These are phyloP conservation scores for Trissoscelio sp. DNA, from an alignment of 2,888 invertebrate genomes.

Conservation along the genomic window DNA sequence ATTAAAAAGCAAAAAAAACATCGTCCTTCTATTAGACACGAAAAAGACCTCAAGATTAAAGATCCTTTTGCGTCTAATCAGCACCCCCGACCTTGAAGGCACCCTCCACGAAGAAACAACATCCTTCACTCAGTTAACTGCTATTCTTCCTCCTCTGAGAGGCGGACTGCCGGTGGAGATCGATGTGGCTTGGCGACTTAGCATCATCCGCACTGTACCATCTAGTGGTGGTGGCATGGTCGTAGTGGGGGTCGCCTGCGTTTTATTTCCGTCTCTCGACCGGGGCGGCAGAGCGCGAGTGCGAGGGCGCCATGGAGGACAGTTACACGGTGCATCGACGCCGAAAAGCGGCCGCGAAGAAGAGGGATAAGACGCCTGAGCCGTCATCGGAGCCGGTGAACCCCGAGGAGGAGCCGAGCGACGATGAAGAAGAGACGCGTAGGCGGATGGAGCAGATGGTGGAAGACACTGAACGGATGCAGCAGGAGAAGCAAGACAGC, in stretches of 20 bases:
- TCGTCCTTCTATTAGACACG: too few species aligned
- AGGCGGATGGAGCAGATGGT: conserved; percentile 80
- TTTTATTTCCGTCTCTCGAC: conserved; percentile 79
- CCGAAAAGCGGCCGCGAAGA: conserved; percentile 78
- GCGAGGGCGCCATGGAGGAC: conserved; percentile 78
- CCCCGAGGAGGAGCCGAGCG: conserved; percentile 67
- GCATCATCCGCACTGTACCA: conserved; percentile 24
- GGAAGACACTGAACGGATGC: conserved; percentile 78
- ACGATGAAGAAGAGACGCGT: conserved; percentile 76
- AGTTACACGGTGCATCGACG: conserved; percentile 81
- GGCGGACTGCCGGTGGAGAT: conserved; percentile 69
- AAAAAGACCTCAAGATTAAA: too few species aligned
- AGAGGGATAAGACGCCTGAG: conserved; percentile 80
- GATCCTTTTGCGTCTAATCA: conserved; percentile 4
- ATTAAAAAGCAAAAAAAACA: too few species aligned
- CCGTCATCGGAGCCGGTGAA: conserved; percentile 64
- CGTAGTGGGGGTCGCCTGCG: conserved; percentile 78
- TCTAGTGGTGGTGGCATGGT: conserved; percentile 39
- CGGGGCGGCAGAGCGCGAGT: conserved; percentile 63
- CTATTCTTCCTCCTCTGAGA: too few species aligned
- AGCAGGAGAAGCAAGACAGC: conserved; percentile 28
- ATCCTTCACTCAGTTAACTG: background rate
- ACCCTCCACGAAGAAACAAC: background rate
- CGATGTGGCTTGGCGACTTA: conserved; percentile 75
- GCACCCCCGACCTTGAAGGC: conserved; percentile 17